Evolutionary conservation across 1,140 invertebrate genomes (phyloP).

Genomic region (Hylaeus volcanicus): DNA sequence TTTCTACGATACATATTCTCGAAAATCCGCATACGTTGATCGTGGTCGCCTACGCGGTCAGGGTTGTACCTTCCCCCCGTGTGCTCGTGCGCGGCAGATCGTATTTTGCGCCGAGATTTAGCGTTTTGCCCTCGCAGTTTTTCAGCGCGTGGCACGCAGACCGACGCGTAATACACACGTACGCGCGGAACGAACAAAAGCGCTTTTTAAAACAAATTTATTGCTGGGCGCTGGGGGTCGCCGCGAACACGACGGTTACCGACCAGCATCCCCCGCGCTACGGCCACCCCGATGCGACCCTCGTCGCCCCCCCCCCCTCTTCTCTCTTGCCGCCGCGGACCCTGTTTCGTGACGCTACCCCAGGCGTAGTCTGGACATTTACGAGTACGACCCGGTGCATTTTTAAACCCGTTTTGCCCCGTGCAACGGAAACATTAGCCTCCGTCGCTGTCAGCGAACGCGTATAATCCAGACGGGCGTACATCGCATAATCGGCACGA

Average conservation of each 20-base stretch:
- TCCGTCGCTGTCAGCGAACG: slow-evolving; percentile 26
- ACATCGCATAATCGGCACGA: slow-evolving; percentile 46
- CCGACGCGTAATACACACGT: slow-evolving; percentile 49
- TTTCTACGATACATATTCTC: background rate
- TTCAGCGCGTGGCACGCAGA: slow-evolving; percentile 27
- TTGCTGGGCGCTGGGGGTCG: slow-evolving; percentile 53
- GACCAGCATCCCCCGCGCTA: background rate
- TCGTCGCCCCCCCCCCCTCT: background rate
- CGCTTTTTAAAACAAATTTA: slow-evolving; percentile 72
- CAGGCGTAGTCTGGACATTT: slow-evolving; percentile 57
- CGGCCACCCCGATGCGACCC: slow-evolving; percentile 1
- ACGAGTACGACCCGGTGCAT: slow-evolving; percentile 55
- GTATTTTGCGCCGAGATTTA: slow-evolving; percentile 56
- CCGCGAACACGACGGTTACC: slow-evolving; percentile 60
- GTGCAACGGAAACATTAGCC: slow-evolving; percentile 53
- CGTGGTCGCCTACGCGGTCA: slow-evolving; percentile 1
- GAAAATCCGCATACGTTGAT: slow-evolving; percentile 36
- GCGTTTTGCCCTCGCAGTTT: slow-evolving; percentile 18
- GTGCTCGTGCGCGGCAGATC: background rate
- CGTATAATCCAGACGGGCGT: slow-evolving; percentile 56
- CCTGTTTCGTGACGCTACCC: slow-evolving; percentile 24
- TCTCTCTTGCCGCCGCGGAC: slow-evolving; percentile 20
- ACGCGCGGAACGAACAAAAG: slow-evolving; percentile 62
- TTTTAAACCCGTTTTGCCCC: slow-evolving; percentile 48
- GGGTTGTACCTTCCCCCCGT: background rate